A percentile compares a stretch with the other conserved stretches of the same genome.
Evolutionary conservation across 2,797 vertebrate genomes (phyloP).

Genomic region (Melanitta fusca): DNA sequence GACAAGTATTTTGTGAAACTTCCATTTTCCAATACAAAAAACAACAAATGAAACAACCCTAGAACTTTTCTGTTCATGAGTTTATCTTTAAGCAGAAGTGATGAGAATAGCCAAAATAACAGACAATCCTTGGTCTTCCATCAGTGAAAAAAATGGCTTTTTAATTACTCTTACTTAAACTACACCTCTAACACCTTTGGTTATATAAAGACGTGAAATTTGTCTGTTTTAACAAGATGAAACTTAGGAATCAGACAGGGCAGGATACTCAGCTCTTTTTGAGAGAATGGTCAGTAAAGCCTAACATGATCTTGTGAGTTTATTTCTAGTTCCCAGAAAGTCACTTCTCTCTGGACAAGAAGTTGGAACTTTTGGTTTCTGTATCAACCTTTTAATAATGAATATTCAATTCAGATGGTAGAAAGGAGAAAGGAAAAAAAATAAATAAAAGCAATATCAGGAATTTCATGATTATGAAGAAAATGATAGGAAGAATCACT

Average conservation of each 20-base stretch:
- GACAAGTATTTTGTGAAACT: neutral
- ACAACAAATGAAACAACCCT: neutral
- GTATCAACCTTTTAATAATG: neutral
- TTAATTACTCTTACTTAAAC: neutral
- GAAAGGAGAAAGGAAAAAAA: neutral
- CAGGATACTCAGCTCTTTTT: neutral
- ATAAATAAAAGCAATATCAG: rapidly evolving
- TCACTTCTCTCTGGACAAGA: neutral
- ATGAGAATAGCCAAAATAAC: neutral
- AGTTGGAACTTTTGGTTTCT: neutral
- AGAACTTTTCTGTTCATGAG: neutral
- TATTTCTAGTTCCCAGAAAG: neutral
- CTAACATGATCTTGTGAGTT: neutral
- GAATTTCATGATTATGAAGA: neutral
- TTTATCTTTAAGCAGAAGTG: neutral
- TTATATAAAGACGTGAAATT: neutral
- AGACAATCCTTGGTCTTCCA: neutral
- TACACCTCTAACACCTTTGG: neutral
- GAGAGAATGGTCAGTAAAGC: neutral
- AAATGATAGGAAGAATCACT: neutral
- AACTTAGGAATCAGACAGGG: neutral
- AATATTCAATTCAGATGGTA: neutral
- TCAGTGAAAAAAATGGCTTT: neutral
- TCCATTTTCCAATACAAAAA: neutral
- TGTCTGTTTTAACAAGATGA: neutral